Conservation (phyloP, 2,113 vertebrate species). For the Heteronetta atricapilla region DNA sequence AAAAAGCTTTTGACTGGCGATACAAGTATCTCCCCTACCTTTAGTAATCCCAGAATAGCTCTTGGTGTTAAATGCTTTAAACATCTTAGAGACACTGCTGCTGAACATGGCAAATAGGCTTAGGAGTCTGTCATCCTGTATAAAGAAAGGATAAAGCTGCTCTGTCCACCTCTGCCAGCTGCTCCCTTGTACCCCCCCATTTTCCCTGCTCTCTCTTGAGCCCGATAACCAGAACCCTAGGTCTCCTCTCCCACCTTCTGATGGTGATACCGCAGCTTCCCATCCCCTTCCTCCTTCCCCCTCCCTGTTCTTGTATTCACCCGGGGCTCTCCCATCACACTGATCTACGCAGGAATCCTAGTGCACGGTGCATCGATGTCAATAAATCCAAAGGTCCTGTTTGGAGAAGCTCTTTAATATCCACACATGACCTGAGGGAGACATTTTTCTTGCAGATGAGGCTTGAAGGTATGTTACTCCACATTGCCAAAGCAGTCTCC, state of each 20-base stretch:
- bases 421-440: background rate
- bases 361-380: background rate
- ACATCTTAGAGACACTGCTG: background rate
- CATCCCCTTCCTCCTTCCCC: background rate
- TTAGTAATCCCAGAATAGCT: background rate
- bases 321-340: background rate
- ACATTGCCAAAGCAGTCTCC: background rate
- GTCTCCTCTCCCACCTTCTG: background rate
- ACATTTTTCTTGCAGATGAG: background rate
- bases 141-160: background rate
- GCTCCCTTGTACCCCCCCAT: background rate
- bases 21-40: background rate
- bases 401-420: background rate
- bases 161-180: background rate
- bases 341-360: background rate
- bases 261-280: background rate
- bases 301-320: background rate
- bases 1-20: background rate
- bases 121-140: background rate
- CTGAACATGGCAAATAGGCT: background rate
- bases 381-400: slow-evolving; percentile 10
- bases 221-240: background rate
- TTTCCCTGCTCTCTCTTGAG: background rate
- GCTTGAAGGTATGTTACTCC: background rate
- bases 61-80: background rate